Conservation (phyloP, 1,140 invertebrate species). For the Brachionus koreanus region DNA sequence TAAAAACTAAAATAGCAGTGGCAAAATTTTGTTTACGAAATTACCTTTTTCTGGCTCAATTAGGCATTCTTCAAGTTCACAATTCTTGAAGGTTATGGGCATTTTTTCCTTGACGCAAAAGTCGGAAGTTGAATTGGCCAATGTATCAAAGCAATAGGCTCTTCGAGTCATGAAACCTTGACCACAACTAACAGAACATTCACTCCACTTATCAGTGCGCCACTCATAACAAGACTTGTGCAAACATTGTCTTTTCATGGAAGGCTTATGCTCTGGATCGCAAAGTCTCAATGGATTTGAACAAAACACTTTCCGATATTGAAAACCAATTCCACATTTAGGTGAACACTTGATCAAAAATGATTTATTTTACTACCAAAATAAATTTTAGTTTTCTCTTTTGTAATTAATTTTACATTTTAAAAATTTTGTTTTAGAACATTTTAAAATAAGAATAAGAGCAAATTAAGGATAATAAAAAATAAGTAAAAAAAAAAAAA, state of each 20-base stretch:
- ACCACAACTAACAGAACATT: slow-evolving; percentile 32
- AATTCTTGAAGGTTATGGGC: background rate
- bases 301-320: slow-evolving; percentile 32
- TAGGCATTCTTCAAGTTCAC: background rate
- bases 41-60: background rate
- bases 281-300: background rate
- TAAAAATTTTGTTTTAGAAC: too few species aligned
- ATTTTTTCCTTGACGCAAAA: background rate
- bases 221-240: background rate
- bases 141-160: background rate
- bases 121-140: slow-evolving; percentile 4
- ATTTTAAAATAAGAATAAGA: too few species aligned
- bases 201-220: background rate
- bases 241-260: background rate
- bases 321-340: background rate
- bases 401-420: too few species aligned
- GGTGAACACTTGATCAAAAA: background rate
- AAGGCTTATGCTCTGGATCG: background rate
- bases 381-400: background rate
- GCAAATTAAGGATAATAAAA: too few species aligned
- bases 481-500: too few species aligned
- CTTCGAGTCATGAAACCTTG: slow-evolving; percentile 8
- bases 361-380: background rate
- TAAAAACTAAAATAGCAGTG: too few species aligned
- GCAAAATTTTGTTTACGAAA: too few species aligned